phyloP scores from a whole-genome alignment of 2,113 vertebrate species.

The Xiphias gladius region DNA sequence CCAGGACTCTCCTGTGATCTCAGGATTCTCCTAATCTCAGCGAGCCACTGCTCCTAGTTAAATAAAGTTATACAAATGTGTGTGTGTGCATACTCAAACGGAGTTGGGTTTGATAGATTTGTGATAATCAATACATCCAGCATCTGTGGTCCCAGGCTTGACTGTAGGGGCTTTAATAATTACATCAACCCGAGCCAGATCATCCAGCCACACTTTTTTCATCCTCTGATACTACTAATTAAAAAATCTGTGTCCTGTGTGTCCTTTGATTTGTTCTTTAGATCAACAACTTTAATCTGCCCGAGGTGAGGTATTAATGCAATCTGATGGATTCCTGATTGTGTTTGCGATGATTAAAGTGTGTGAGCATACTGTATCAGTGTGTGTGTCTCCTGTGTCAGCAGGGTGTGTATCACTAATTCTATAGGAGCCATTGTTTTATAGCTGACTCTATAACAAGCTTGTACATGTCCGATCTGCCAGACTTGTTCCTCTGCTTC shows the following conservation, averaged over 20 bases:
- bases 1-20: too few relatives aligned
- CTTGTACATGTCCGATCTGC: constrained; percentile 8
- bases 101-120: constrained; percentile 67
- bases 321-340: constrained; percentile 82
- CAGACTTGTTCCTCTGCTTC: constrained; percentile 2
- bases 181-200: constrained; percentile 22
- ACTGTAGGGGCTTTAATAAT: constrained; percentile 38
- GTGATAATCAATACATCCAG: constrained; percentile 74
- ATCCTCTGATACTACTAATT: constrained; percentile 67
- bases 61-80: background rate
- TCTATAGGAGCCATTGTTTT: constrained; percentile 24
- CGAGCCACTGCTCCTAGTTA: too few relatives aligned
- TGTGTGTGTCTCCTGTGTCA: constrained; percentile 32
- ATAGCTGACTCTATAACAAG: constrained; percentile 19
- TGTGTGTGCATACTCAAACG: background rate
- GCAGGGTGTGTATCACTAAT: constrained; percentile 16
- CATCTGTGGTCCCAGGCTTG: constrained; percentile 60
- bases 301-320: constrained; percentile 67
- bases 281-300: constrained; percentile 72
- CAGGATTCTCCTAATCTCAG: too few relatives aligned
- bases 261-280: constrained; percentile 45
- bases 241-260: constrained; percentile 39
- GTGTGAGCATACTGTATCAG: constrained; percentile 37
- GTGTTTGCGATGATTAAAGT: constrained; percentile 79
- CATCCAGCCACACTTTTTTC: constrained; percentile 23